phyloP scores from a whole-genome alignment of 1,140 invertebrate species.

The Drosophila setifemur region DNA sequence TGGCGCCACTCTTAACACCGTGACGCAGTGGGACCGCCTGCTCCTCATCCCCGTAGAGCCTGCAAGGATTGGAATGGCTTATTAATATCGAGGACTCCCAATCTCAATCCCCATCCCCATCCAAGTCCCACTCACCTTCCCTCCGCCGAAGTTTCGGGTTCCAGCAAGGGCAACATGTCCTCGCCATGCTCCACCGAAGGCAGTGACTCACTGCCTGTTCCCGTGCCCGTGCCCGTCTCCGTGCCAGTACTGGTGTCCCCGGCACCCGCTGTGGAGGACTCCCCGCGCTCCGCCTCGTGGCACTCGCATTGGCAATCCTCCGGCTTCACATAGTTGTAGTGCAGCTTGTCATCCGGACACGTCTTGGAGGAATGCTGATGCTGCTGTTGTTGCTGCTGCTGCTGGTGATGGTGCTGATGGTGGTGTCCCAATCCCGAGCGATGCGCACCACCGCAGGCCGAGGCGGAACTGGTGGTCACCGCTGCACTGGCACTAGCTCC shows the following conservation, averaged over 20 bases:
- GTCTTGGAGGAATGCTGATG: conserved; percentile 1
- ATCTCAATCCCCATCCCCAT: too few relatives aligned
- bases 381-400: conserved; percentile 60
- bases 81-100: too few relatives aligned
- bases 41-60: conserved; percentile 65
- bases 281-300: conserved; percentile 85
- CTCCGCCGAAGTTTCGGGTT: conserved; percentile 56
- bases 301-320: conserved; percentile 93
- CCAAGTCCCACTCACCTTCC: conserved; percentile 25
- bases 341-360: conserved; percentile 70
- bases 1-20: conserved; percentile 16
- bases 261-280: conserved; percentile 46
- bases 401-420: conserved; percentile 66
- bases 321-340: conserved; percentile 91
- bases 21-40: conserved; percentile 44
- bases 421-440: conserved; percentile 35
- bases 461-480: conserved; percentile 53
- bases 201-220: conserved; percentile 65
- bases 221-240: conserved; percentile 31
- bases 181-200: conserved; percentile 73
- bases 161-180: conserved; percentile 73
- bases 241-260: conserved; percentile 56
- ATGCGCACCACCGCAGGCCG: conserved; percentile 56
- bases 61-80: neutral
- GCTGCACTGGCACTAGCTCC: too few relatives aligned